A percentile compares a stretch with the other conserved stretches of the same genome.
Evolutionary conservation across 2,113 vertebrate genomes (phyloP).

Genomic region (Natator depressus): DNA sequence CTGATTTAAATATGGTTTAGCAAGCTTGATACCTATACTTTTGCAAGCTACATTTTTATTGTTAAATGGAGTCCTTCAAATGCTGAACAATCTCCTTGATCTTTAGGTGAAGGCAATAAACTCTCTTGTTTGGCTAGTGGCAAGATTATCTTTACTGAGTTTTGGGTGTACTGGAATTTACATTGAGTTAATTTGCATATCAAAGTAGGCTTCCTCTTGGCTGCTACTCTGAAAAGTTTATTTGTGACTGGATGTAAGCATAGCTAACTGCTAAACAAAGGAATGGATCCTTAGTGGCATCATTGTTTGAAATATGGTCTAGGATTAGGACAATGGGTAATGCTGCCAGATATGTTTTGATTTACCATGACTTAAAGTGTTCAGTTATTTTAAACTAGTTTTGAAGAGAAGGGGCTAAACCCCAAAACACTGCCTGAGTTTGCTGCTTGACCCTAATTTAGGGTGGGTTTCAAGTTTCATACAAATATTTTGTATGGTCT

Average conservation of each 20-base stretch:
- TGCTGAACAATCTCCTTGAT: fast-evolving
- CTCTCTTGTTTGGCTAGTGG: background rate
- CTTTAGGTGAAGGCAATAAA: background rate
- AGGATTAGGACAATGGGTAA: background rate
- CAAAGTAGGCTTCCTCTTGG: background rate
- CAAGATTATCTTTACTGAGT: background rate
- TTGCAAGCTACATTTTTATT: background rate
- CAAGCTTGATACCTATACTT: fast-evolving
- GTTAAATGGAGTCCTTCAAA: background rate
- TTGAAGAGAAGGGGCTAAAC: background rate
- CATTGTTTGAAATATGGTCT: background rate
- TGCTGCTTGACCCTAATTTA: too few relatives aligned
- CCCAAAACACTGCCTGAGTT: background rate
- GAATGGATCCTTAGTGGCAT: background rate
- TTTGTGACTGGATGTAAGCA: background rate
- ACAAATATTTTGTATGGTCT: background rate
- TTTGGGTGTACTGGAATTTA: background rate
- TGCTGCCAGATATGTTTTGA: background rate
- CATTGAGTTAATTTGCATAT: background rate
- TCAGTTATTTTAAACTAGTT: background rate
- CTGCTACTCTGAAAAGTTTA: background rate
- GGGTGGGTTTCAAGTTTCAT: background rate
- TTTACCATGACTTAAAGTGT: too few relatives aligned
- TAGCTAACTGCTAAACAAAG: background rate
- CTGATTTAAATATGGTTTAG: background rate